These are phyloP conservation scores for Habroteleia sp. DNA, from an alignment of 2,888 invertebrate genomes.

Conservation along the genomic window DNA sequence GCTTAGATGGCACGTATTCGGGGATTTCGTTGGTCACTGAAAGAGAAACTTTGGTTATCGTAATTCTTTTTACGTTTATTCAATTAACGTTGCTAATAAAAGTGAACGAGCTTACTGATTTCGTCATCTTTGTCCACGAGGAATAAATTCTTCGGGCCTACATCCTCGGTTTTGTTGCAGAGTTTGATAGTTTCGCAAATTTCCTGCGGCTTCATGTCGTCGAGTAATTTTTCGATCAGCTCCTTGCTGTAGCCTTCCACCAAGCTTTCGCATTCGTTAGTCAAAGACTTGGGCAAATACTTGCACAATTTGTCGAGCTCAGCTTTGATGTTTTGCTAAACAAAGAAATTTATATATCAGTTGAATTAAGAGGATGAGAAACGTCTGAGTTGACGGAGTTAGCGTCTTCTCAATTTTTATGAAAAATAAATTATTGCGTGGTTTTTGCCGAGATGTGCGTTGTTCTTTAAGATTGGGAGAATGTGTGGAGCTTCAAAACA, in stretches of 20 bases:
- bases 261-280: constrained; percentile 87
- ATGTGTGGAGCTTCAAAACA: too few species aligned
- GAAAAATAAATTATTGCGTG: too few species aligned
- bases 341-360: neutral
- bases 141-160: constrained; percentile 77
- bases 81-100: too few species aligned
- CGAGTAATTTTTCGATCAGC: constrained; percentile 89
- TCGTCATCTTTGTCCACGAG: constrained; percentile 80
- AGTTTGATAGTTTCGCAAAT: constrained; percentile 90
- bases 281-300: constrained; percentile 85
- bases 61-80: too few species aligned
- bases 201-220: constrained; percentile 88
- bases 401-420: too few species aligned
- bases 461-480: too few species aligned
- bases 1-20: constrained; percentile 76
- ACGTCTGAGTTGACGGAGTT: too few species aligned
- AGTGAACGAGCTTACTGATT: constrained; percentile 82
- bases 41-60: too few species aligned
- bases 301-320: constrained; percentile 87
- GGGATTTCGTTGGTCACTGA: constrained; percentile 88
- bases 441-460: too few species aligned
- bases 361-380: too few species aligned
- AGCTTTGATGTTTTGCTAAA: constrained; percentile 86
- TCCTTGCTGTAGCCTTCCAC: constrained; percentile 89
- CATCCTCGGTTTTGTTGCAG: constrained; percentile 82